Conservation (phyloP, 2,113 vertebrate genomes). For the Rousettus leschenaultii region DNA sequence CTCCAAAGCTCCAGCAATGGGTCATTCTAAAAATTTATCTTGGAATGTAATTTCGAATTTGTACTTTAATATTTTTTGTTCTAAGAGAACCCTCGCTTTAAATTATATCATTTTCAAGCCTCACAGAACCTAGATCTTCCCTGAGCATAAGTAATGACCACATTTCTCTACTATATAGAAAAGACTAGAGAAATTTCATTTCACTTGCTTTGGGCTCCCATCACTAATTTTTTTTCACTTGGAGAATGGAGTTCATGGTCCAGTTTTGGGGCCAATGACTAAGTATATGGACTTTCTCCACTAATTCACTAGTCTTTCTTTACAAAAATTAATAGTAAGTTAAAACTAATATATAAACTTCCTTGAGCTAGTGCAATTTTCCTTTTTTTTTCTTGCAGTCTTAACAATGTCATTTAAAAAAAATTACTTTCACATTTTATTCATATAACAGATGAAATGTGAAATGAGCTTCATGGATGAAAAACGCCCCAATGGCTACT, state of each 20-base stretch:
- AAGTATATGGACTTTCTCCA: background rate
- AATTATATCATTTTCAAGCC: background rate
- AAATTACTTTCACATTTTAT: conserved; percentile 74
- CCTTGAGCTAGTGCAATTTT: background rate
- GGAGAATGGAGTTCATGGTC: background rate
- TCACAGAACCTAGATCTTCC: background rate
- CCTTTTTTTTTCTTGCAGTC: background rate
- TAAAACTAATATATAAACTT: background rate
- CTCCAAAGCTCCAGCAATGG: background rate
- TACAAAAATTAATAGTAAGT: background rate
- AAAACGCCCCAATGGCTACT: conserved; percentile 62
- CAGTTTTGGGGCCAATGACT: background rate
- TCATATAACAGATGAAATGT: conserved; percentile 68
- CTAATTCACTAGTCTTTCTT: background rate
- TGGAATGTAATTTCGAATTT: background rate
- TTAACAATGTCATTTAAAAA: conserved; percentile 1
- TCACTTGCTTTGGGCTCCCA: background rate
- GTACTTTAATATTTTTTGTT: background rate
- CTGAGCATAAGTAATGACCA: background rate
- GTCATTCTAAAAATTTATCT: background rate
- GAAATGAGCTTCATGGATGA: conserved; percentile 73
- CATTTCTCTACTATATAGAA: background rate
- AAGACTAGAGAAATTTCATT: background rate
- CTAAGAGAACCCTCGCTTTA: background rate
- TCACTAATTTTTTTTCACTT: background rate